Base-by-base conservation (phyloP, 2,113 vertebrate genomes). In the Syrmaticus mikado region DNA sequence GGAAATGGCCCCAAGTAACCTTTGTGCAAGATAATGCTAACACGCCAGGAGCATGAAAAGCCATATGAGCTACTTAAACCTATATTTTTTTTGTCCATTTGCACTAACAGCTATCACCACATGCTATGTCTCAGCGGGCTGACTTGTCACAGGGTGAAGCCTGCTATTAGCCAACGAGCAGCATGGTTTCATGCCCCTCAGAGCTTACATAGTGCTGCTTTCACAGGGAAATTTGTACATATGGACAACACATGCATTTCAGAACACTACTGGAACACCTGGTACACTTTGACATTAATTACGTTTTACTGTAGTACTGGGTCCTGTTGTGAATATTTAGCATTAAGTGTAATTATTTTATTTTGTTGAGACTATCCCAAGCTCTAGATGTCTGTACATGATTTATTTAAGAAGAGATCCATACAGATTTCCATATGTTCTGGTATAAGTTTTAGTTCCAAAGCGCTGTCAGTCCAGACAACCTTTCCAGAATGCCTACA, bases 51-150 rank as follows among this genome's bases (percentile, higher is more conserved):
- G 87, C 15, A 1, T 75, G 75, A 65, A 91, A 82, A 82, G 67
- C 82, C 36, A 53, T 36, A 1, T 8, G 87, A 91, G 89, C 84
- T 89, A 96, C 76, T 92, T 55, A 93, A 96, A 95, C 89, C 94
- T 57, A 18, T 73, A 92, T 50, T 89, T 92, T 95, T 66, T 96
- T 94, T 58, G 71, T 89, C 89, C 70, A 86, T 94, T 94, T 93
- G 73, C 4, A 2, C 66, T 62, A 90, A 58, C 48, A 87, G 91
- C 84, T 96, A 68, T 68, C 86, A 38, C n/a, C 72, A 53, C 55
- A 13, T 3, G 38, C 66, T 94, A 78, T n/a, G 74, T 92, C 68
- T 95, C 91, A 84, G 15, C 6, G n/a, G 70, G 36, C 40, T 90
- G 89, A 90, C 70, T 92, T 95, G 84, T 79, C 92, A 91, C 74